Base-by-base conservation (phyloP, 2,888 invertebrate species). In the Steinernema scapterisci region DNA sequence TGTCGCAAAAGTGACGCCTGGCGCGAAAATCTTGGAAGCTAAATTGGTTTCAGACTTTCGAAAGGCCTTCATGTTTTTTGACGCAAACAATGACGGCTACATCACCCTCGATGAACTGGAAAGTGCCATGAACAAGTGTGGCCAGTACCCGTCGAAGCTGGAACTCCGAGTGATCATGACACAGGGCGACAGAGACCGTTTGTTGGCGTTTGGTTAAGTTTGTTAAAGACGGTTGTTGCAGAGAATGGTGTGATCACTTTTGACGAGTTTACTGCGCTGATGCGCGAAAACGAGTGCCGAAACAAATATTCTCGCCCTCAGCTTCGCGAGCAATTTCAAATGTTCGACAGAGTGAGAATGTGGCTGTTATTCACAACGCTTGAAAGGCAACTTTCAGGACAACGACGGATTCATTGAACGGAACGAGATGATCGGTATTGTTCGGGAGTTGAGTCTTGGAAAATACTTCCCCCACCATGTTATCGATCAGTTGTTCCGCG, bases 221-320 rank as follows among this genome's bases (percentile, higher is more conserved):
- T 5, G 52, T 0, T 51, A 44, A 72, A 54, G 38, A 7, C 7
- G 13, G 16, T n/a, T 63, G 27, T 76, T 84, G 45, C 75, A 86
- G 86, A 82, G 70, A 85, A 86, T 77, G 86, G 86, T 16, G 83
- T 85, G 70, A 84, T 86, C 70, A 85, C 84, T 1, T 85, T 85
- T 73, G 85, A 86, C 76, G 86, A 86, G 76, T 86, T 86, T 76
- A 78, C 82, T 16, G 79, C 81, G 46, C 72, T 86, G 73, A 85
- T 86, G 85, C 78, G 79, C 71, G 79, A 81, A 2, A 80, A 80
- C 25, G 80, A 78, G 48, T 70, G 44, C 13, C 73, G 73, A 45
- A 79, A 70, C 71, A 79, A 80, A 21, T 83, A 84, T 75, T 80
- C 81, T 0, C 78, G 80, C 43, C 73, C 77, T 13, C 82, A 86